Base-by-base conservation (phyloP, 2,888 invertebrate species). In the Yponomeuta evonymella region DNA sequence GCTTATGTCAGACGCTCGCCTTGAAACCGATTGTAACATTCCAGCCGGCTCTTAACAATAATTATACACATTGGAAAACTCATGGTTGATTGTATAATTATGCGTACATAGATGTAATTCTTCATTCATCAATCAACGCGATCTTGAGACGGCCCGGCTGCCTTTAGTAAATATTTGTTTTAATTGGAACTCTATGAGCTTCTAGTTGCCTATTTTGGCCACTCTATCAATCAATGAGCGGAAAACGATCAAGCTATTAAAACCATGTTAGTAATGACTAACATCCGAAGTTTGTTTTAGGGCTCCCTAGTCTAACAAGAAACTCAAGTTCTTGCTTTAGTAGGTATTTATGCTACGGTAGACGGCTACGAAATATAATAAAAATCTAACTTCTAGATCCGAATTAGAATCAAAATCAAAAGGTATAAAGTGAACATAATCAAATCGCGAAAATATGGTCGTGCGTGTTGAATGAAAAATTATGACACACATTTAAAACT, bases 1-100 rank as follows among this genome's bases (percentile, higher is more conserved):
- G 76, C 77, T 83, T 85, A 86, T 85, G 86, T 84, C 81, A 84
- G 85, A 75, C 73, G 81, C 75, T 85, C 75, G 81, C 88, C 89
- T 90, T 89, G 89, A 83, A 69, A 33, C 63, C 64, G 58, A 70
- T 66, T 70, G 76, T 77, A 78, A 78, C 85, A 87, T 87, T 86
- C 86, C 82, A 74, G 77, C 86, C 82, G 74, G 77, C 79, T 80
- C 77, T 15, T 23, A 48, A 29, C 65, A 65, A 30, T 64, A 48
- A 33, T 64, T 70, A 65, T 48, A 29, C 51, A 65, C 48, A 33
- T 62, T 86, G 85, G 83, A 82, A 80, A 68, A 68, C 51, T 68
- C 51, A 58, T 58, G 51, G 51, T 58, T 58, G 15, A 58, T 58
- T 15, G 48, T 51, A 51, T 51, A 68, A 33, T 29, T 29, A 2